Percentiles rank a stretch among this genome's conserved stretches.
phyloP scores from a whole-genome alignment of 1,140 invertebrate genomes.

The Bombus affinis region DNA sequence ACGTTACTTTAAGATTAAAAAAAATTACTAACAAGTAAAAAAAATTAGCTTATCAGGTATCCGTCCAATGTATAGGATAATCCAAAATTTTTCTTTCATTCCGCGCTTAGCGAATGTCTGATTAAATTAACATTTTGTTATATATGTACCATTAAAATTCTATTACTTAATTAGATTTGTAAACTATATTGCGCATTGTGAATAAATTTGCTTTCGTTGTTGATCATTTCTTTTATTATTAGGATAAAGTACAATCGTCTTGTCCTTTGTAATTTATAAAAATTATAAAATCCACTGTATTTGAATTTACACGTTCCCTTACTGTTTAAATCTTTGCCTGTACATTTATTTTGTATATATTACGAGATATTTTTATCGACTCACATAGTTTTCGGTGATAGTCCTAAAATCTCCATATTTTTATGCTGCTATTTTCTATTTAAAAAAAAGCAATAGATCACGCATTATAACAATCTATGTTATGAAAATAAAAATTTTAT shows the following conservation, averaged over 20 bases:
- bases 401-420: not conserved
- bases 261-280: conserved; percentile 18
- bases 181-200: conserved; percentile 11
- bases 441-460: not conserved
- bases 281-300: conserved; percentile 27
- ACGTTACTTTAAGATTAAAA: conserved; percentile 23
- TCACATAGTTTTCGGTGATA: not conserved
- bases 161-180: conserved; percentile 14
- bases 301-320: not conserved
- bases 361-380: not conserved
- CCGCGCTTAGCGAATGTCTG: conserved; percentile 8
- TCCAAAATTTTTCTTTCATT: conserved; percentile 20
- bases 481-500: not conserved
- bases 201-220: not conserved
- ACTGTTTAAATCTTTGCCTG: not conserved
- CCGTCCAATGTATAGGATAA: conserved; percentile 73
- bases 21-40: conserved; percentile 35
- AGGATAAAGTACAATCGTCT: not conserved
- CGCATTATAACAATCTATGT: not conserved
- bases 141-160: conserved; percentile 12
- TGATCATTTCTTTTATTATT: not conserved
- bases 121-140: conserved; percentile 30
- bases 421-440: not conserved
- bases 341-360: not conserved
- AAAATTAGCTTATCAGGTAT: conserved; percentile 76